These are phyloP conservation scores for Odontophorus gujanensis DNA, from an alignment of 2,113 vertebrate species.

Conservation along the genomic window DNA sequence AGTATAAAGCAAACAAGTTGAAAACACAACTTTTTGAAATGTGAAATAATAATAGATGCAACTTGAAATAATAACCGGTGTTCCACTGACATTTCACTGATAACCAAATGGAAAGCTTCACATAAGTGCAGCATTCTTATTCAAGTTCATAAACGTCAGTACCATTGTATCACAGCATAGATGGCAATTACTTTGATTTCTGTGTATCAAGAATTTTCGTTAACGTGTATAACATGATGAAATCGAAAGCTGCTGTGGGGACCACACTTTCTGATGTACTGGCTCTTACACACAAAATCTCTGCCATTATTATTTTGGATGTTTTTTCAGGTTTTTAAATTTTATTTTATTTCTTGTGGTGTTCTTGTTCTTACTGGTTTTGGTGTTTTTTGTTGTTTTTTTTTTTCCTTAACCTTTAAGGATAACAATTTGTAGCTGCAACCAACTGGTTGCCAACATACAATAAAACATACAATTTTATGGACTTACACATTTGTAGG, in stretches of 20 bases:
- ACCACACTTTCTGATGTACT: neutral
- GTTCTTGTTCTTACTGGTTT: no score
- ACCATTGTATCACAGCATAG: neutral
- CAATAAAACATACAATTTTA: neutral
- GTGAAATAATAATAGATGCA: conserved; percentile 1
- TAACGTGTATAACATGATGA: neutral
- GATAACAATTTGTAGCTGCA: neutral
- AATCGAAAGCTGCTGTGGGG: conserved; percentile 17
- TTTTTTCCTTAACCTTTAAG: neutral
- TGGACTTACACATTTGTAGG: conserved; percentile 92
- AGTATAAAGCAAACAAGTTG: neutral
- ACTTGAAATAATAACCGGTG: neutral
- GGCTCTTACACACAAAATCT: neutral
- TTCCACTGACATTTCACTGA: neutral
- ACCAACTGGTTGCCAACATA: neutral
- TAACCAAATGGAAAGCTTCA: neutral
- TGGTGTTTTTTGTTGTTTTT: no score
- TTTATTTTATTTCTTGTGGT: no score
- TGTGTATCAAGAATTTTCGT: neutral
- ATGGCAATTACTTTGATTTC: neutral
- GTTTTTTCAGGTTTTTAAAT: neutral
- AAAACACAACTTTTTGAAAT: neutral
- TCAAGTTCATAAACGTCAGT: neutral
- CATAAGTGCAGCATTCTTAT: neutral
- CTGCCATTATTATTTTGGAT: neutral